Evolutionary conservation across 2,888 invertebrate genomes (phyloP), one percentile per base, ranked within the genome.

Genomic region (Torymus auratus): DNA sequence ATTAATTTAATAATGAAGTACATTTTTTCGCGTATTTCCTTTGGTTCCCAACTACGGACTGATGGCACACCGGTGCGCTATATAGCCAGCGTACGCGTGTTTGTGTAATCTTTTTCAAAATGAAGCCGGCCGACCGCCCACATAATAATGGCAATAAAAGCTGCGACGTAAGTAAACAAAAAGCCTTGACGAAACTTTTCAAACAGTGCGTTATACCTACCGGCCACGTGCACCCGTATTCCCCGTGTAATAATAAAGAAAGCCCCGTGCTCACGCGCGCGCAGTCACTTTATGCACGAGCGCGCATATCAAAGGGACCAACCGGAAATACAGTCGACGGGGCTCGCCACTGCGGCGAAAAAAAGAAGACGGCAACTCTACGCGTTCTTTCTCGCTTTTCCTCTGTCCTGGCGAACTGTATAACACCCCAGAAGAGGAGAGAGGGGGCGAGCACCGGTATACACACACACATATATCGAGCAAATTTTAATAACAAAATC

Each of bases 401-500:
- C 13, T 52, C 67, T 15, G 17, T 52, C 20, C 20, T 20, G 1
- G 7, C 15, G 17, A 17, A 15, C 68, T 15, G 23, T 60, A 50
- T 62, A 41, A 10, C 4, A 65, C 64, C 55, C 58, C 65, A 70
- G 65, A 61, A 20, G 14, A 28, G 60, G 4, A 10, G 17, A 69
- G 15, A 5, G 41, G 1, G 41, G 5, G 3, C 3, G 28, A 28
- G 28, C 28, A 5, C 28, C 28, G 3, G 28, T 7, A 28, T 28
- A 28, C 7, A 41, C 11, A 28, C 13, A 15, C 15, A 55, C 23
- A 17, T 23, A 41, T 20, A 53, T 75, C 69, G 71, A 23, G 58
- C 15, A 74, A 85, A 85, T 87, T 87, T 87, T 86, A 88, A 87
- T 87, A 88, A 88, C 86, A 87, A 87, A 82, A 77, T 87, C 86